These are phyloP conservation scores for Tangara arthus DNA, from an alignment of 2,797 vertebrate genomes.

Conservation along the genomic window DNA sequence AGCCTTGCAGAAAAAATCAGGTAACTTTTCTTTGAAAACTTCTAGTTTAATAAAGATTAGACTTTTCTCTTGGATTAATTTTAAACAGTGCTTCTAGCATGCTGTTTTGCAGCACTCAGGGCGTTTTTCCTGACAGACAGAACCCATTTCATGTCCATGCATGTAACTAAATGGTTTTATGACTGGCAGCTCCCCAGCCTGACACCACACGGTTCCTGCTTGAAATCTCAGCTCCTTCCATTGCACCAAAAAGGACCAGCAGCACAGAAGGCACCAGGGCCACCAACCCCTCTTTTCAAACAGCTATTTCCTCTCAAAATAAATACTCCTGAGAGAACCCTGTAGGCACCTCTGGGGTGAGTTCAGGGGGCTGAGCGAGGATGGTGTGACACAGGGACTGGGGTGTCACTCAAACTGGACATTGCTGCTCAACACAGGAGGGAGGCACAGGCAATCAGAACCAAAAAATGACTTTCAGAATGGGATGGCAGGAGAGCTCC, in stretches of 20 bases:
- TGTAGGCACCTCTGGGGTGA: background rate
- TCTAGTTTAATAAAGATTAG: background rate
- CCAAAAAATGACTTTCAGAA: background rate
- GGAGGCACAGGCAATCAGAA: background rate
- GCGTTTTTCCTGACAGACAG: background rate
- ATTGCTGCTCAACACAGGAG: fast-evolving
- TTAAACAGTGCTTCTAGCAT: background rate
- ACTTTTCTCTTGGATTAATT: background rate
- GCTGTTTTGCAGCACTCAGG: background rate
- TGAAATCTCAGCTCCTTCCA: background rate
- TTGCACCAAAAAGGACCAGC: background rate
- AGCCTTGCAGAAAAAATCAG: background rate
- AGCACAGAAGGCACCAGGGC: background rate
- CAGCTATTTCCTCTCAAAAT: background rate
- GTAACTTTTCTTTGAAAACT: background rate
- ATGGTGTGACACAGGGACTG: background rate
- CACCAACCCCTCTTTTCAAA: background rate
- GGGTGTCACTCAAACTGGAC: background rate
- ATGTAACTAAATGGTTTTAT: background rate
- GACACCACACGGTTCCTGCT: fast-evolving
- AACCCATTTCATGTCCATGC: background rate
- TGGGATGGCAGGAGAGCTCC: background rate
- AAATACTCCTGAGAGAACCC: background rate
- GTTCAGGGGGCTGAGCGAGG: background rate
- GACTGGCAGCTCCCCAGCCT: background rate